Base-by-base conservation (phyloP, 2,113 vertebrate genomes). In the Coracopsis vasa region DNA sequence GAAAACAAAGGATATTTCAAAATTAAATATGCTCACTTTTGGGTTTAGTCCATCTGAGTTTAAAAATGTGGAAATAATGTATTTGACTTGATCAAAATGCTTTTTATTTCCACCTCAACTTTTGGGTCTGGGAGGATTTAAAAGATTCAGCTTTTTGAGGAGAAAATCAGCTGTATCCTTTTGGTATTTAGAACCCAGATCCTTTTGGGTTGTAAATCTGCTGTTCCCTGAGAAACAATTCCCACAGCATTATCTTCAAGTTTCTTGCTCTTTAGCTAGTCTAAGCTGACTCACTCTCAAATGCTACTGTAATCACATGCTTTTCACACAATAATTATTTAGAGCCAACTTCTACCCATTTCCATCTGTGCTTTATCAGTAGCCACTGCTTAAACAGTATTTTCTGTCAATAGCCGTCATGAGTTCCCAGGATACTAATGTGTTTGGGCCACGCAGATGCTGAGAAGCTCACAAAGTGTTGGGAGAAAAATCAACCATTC, bases 381-480 rank as follows among this genome's bases (percentile, higher is more conserved):
- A 51, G 64, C 61, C 91, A 35, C 74, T 67, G 72, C 91, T 92
- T 85, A 78, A 95, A 50, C 72, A 80, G 66, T 65, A 51, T 89
- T 87, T 96, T 96, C 77, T 96, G 94, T 97, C 96, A 94, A 96
- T 85, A 97, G 73, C 84, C 92, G 78, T 87, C 94, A 71, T 18
- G 69, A 90, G 91, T 82, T 97, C 95, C 97, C 91, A 48, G 96
- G 97, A 97, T 93, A 98, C 96, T 80, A 80, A 95, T 61, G 91
- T 77, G 95, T 88, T n/a, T 51, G 91, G 88, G 66, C 80, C 89
- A 73, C 2, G 1, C 61, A 77, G 44, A 35, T 39, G 48, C 62
- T 37, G 51, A 88, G 71, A 42, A 35, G 60, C 41, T 94, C 94
- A 79, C 69, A 74, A 78, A 86, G 27, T 9, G 29, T 23, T 35